Conservation (phyloP, 1,140 invertebrate genomes). For the Drosophila triauraria region DNA sequence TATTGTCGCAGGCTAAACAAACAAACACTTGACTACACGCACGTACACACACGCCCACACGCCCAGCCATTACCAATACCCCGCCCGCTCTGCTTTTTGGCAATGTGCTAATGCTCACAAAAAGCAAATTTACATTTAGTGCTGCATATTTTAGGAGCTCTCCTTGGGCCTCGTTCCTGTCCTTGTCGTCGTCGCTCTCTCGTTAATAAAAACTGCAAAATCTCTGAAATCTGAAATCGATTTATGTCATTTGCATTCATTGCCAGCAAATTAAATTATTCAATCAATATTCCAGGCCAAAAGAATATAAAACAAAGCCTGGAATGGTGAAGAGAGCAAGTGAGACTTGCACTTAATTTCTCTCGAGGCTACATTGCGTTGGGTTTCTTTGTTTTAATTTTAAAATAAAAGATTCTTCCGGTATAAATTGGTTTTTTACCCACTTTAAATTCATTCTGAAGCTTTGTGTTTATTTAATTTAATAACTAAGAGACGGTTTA, state of each 20-base stretch:
- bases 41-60: constrained; percentile 24
- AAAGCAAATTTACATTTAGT: constrained; percentile 73
- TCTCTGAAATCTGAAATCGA: constrained; percentile 35
- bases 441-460: no score
- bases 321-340: background rate
- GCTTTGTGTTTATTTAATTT: no score
- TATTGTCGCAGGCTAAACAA: constrained; percentile 62
- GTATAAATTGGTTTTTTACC: no score
- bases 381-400: background rate
- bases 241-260: constrained; percentile 28
- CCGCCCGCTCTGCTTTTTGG: background rate
- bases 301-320: background rate
- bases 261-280: constrained; percentile 16
- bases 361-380: background rate
- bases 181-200: constrained; percentile 1
- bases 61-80: constrained; percentile 5
- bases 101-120: constrained; percentile 41
- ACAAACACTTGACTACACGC: constrained; percentile 61
- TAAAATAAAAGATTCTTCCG: background rate
- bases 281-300: constrained; percentile 1
- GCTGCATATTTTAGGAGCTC: constrained; percentile 57
- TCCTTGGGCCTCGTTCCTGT: background rate
- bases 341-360: constrained; percentile 1
- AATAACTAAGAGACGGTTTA: no score
- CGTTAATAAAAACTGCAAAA: constrained; percentile 30